phyloP scores from a whole-genome alignment of 2,888 invertebrate species.

The Leucozona laternaria region DNA sequence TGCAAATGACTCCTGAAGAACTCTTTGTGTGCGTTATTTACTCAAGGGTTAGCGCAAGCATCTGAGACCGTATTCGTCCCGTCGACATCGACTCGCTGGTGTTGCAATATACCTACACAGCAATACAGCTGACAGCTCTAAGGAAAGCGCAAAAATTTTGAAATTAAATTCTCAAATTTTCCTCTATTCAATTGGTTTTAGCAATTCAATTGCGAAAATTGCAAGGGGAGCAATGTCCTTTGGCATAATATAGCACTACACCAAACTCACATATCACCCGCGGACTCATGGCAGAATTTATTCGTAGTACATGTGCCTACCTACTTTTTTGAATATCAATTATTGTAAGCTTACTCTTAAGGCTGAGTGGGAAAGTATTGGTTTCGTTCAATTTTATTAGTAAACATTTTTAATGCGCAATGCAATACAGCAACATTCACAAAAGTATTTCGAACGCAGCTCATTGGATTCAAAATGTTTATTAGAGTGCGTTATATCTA shows the following conservation, averaged over 20 bases:
- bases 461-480: no score
- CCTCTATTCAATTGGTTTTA: conserved; percentile 63
- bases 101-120: conserved; percentile 9
- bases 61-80: conserved; percentile 57
- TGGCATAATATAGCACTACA: background rate
- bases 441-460: no score
- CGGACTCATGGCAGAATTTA: conserved; percentile 25
- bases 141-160: conserved; percentile 44
- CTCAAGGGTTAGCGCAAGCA: conserved; percentile 72
- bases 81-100: background rate
- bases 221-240: conserved; percentile 54
- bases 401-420: background rate
- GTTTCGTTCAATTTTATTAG: conserved; percentile 3
- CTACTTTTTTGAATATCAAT: conserved; percentile 61
- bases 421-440: no score
- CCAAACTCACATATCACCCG: conserved; percentile 9
- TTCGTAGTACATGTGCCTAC: background rate
- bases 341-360: conserved; percentile 1
- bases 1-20: conserved; percentile 66
- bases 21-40: conserved; percentile 62
- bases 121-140: conserved; percentile 55
- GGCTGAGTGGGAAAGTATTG: conserved; percentile 14
- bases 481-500: no score
- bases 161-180: conserved; percentile 72
- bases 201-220: conserved; percentile 55